These are phyloP conservation scores for Osmerus mordax DNA, from an alignment of 2,113 vertebrate species.

Conservation along the genomic window DNA sequence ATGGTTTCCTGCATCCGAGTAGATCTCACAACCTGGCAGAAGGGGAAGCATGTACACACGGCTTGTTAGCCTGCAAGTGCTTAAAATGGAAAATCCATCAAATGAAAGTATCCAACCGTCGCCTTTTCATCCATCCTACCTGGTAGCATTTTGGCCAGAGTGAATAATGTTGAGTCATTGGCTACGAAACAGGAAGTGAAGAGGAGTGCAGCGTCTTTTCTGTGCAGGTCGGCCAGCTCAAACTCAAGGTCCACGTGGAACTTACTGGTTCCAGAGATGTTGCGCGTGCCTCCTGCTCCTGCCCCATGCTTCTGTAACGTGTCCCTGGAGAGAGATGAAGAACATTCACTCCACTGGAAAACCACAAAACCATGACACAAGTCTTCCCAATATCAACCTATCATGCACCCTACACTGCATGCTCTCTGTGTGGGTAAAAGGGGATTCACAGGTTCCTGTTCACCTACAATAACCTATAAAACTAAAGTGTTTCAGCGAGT, in stretches of 20 bases:
- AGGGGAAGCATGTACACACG: neutral
- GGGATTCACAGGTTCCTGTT: no score
- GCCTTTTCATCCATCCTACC: slow-evolving; percentile 57
- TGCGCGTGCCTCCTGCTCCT: slow-evolving; percentile 89
- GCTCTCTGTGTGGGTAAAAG: no score
- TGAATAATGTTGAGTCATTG: slow-evolving; percentile 92
- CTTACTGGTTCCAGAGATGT: slow-evolving; percentile 92
- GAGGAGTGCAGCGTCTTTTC: slow-evolving; percentile 85
- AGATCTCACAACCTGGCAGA: slow-evolving; percentile 85
- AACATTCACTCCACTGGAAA: neutral
- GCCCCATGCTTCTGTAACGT: slow-evolving; percentile 85
- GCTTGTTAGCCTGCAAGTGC: neutral
- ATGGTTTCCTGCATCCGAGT: slow-evolving; percentile 91
- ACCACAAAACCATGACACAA: neutral
- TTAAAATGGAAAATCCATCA: neutral
- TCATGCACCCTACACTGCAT: no score
- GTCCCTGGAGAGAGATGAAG: slow-evolving; percentile 64
- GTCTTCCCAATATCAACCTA: neutral
- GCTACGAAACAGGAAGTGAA: slow-evolving; percentile 94
- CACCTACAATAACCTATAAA: no score
- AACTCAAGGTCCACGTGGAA: slow-evolving; percentile 88
- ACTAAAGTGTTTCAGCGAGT: no score
- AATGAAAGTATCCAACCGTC: no score
- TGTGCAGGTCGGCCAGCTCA: slow-evolving; percentile 87
- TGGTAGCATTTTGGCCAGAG: slow-evolving; percentile 88